Conservation (phyloP, 2,113 vertebrate genomes). For the Protobothrops mucrosquamatus region DNA sequence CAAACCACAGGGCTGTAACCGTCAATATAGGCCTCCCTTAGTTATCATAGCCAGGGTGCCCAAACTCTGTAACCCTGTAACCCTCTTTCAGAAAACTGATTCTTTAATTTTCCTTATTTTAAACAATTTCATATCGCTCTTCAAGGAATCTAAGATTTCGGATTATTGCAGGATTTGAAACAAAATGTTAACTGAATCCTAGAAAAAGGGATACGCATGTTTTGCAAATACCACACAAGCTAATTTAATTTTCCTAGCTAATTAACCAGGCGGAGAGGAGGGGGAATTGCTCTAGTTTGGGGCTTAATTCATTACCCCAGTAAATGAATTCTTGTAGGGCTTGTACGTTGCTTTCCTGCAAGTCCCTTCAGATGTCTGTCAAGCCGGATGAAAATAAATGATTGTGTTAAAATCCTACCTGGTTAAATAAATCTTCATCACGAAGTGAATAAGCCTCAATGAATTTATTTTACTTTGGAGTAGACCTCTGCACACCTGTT, state of each 20-base stretch:
- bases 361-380: background rate
- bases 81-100: background rate
- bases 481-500: background rate
- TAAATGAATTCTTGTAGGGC: background rate
- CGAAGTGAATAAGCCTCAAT: background rate
- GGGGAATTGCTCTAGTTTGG: background rate
- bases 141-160: background rate
- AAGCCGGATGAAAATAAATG: background rate
- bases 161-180: background rate
- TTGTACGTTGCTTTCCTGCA: background rate
- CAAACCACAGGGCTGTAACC: background rate
- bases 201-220: background rate
- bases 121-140: background rate
- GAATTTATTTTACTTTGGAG: background rate
- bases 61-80: background rate
- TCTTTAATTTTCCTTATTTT: background rate
- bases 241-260: background rate
- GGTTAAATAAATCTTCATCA: background rate
- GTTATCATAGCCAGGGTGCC: background rate
- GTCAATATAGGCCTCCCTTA: too few relatives aligned
- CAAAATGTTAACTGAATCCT: background rate
- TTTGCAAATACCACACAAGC: background rate
- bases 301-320: background rate
- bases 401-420: background rate
- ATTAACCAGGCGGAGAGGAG: background rate